phyloP scores from a whole-genome alignment of 1,140 invertebrate genomes.

The Euborellia annulipes region DNA sequence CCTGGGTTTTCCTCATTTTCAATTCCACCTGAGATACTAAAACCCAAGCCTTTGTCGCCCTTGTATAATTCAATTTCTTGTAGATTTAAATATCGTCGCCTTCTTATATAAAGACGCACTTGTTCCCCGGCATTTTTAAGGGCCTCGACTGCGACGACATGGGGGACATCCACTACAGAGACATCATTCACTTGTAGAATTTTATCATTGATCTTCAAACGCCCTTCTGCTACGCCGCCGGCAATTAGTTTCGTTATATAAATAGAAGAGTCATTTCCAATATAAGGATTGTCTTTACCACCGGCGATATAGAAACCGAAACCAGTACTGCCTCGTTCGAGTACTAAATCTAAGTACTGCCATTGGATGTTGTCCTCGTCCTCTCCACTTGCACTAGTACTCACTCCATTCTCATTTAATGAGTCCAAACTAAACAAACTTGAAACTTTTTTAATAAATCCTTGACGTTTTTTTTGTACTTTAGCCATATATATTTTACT shows the following conservation, averaged over 20 bases:
- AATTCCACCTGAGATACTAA: constrained; percentile 94
- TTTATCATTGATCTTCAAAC: constrained; percentile 75
- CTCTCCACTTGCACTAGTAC: constrained; percentile 36
- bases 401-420: no score
- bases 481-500: constrained; percentile 7
- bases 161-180: constrained; percentile 79
- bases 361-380: no score
- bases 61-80: constrained; percentile 84
- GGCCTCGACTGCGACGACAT: constrained; percentile 86
- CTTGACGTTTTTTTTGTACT: constrained; percentile 34
- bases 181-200: constrained; percentile 84
- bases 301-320: constrained; percentile 97
- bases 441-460: constrained; percentile 72
- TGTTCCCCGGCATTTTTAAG: constrained; percentile 87
- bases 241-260: constrained; percentile 98
- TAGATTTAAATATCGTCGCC: constrained; percentile 37
- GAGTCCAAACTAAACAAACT: constrained; percentile 65
- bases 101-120: constrained; percentile 71
- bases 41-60: constrained; percentile 83
- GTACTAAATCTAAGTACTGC: constrained; percentile 70
- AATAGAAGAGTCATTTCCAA: constrained; percentile 72
- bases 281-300: constrained; percentile 88
- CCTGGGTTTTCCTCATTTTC: constrained; percentile 95
- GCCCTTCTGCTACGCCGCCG: constrained; percentile 89
- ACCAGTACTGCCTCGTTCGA: constrained; percentile 71